phyloP scores from a whole-genome alignment of 2,888 invertebrate species.

The Sesamia inferens region DNA sequence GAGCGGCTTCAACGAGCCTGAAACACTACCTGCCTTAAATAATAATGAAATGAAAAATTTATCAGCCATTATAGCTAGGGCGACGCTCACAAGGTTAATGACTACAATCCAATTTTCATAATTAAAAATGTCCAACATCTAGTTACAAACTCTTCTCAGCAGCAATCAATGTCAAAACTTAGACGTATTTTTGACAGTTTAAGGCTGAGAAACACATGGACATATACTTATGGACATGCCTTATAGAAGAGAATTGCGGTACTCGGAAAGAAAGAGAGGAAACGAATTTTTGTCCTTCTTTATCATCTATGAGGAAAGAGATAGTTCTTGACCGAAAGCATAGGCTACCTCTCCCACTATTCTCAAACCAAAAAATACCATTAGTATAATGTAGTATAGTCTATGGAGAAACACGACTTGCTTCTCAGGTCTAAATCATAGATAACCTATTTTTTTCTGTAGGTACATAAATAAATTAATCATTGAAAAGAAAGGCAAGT shows the following conservation, averaged over 20 bases:
- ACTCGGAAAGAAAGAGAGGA: too few relatives aligned
- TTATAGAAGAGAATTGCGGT: too few relatives aligned
- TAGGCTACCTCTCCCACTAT: too few relatives aligned
- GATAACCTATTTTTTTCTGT: neutral
- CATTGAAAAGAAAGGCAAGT: constrained; percentile 21
- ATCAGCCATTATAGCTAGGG: neutral
- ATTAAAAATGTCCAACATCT: neutral
- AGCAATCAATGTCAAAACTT: neutral
- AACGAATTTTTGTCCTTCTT: too few relatives aligned
- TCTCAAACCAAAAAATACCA: too few relatives aligned
- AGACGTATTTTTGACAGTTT: neutral
- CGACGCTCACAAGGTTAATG: neutral
- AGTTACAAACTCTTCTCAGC: neutral
- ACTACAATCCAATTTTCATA: too few relatives aligned
- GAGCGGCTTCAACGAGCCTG: neutral
- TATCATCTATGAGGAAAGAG: too few relatives aligned
- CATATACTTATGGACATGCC: too few relatives aligned
- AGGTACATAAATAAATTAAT: neutral
- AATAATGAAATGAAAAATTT: neutral
- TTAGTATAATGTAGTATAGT: too few relatives aligned
- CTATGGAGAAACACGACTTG: neutral
- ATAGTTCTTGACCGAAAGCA: too few relatives aligned
- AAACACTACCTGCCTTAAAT: neutral
- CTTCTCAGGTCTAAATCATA: neutral
- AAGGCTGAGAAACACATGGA: neutral